Base-by-base conservation (phyloP, 2,113 vertebrate genomes). In the Cyprinodon tularosa region DNA sequence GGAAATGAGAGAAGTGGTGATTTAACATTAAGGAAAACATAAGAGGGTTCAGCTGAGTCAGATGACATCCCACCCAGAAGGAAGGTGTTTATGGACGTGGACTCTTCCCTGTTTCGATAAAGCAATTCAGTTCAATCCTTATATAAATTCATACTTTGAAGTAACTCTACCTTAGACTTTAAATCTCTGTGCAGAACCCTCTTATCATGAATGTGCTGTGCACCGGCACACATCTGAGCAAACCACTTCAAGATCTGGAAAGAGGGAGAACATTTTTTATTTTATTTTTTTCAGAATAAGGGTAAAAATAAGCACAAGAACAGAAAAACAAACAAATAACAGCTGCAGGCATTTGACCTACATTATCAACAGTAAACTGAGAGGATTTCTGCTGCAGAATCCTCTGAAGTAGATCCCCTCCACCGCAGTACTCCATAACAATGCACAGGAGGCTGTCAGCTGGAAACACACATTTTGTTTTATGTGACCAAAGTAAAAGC, bases 341-440 rank as follows among this genome's bases (percentile, higher is more conserved):
- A 40, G 40, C 15, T 74, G 11, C 13, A 72, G 42, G 5, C 36
- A 17, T 9, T 68, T 0, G 39, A 36, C 94, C 89, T 94, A 98
- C 97, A 86, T 2, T 88, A 64, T 96, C 94, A 81, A 96, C 93
- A 20, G 94, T 81, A 82, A 98, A 96, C 14, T 95, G 91, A 13
- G 78, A 87, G 38, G 91, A 92, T 85, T 95, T 95, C 83, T 96
- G 97, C 3, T 88, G 87, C 78, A 84, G 95, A 71, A 99, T 97
- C 93, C 91, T 97, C 60, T 96, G 95, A 79, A 97, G 93, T 38
- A 99, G 92, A 86, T 98, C 97, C 80, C 97, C 96, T 76, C 94
- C 95, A 0, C 96, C 93, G 92, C 97, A 98, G 86, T 95, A 97
- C 83, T 99, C 97, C 97, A 98, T 98, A 53, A 96, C 95, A 78